These are phyloP conservation scores for Salmo trutta DNA, from an alignment of 2,797 vertebrate species.

Conservation along the genomic window DNA sequence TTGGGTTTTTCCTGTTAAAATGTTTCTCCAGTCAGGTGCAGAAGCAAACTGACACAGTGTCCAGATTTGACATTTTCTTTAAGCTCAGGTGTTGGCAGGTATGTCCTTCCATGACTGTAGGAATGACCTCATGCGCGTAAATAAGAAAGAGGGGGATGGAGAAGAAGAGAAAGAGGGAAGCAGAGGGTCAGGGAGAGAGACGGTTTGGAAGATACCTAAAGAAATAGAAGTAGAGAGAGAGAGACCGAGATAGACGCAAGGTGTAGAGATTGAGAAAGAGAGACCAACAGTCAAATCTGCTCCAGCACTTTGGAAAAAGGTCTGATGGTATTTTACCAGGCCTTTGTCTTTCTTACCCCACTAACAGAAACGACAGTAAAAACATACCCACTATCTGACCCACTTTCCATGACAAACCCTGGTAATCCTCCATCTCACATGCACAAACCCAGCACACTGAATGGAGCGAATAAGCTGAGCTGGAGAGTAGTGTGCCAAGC, in stretches of 20 bases:
- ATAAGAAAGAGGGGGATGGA: neutral
- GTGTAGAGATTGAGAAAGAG: neutral
- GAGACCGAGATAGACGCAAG: neutral
- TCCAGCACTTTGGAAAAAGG: constrained; percentile 56
- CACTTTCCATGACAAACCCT: constrained; percentile 73
- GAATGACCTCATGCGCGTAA: neutral
- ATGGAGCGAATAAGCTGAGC: constrained; percentile 40
- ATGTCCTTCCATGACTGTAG: neutral
- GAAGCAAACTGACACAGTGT: neutral
- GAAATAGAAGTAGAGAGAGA: neutral
- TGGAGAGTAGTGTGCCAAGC: constrained; percentile 44
- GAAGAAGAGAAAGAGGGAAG: neutral
- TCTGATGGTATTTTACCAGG: constrained; percentile 44
- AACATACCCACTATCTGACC: constrained; percentile 69
- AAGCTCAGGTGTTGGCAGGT: neutral
- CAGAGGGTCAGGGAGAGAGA: no score
- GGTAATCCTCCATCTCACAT: constrained; percentile 60
- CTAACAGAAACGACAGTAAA: constrained; percentile 64
- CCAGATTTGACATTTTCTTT: neutral
- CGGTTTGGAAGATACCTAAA: neutral
- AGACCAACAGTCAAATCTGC: neutral
- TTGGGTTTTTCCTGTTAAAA: no score
- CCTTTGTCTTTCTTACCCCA: constrained; percentile 53
- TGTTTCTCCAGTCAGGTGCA: neutral
- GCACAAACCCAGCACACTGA: constrained; percentile 52